These are phyloP conservation scores for Battus philenor DNA, from an alignment of 1,140 invertebrate genomes.

Conservation along the genomic window DNA sequence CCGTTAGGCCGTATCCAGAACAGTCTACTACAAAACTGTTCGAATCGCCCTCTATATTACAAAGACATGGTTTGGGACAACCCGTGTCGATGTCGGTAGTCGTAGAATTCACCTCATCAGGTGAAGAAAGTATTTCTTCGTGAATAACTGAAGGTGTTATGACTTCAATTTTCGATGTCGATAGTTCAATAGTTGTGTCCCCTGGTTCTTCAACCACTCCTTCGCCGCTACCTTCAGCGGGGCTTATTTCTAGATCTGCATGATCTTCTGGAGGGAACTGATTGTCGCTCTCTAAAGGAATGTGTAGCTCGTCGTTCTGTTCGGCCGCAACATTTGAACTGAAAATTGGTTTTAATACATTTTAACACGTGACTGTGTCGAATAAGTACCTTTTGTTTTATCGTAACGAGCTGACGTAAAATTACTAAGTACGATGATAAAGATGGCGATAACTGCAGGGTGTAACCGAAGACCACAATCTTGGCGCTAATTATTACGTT, in stretches of 20 bases:
- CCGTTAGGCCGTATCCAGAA: constrained; percentile 48
- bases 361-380: constrained; percentile 48
- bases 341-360: constrained; percentile 39
- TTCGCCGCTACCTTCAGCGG: constrained; percentile 49
- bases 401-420: constrained; percentile 60
- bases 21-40: constrained; percentile 53
- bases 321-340: constrained; percentile 29
- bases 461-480: constrained; percentile 31
- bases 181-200: constrained; percentile 29
- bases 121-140: constrained; percentile 22
- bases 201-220: constrained; percentile 33
- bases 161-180: constrained; percentile 35
- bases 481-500: too few species aligned
- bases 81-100: constrained; percentile 4
- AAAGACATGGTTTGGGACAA: constrained; percentile 56
- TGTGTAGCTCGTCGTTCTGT: constrained; percentile 52
- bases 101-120: constrained; percentile 15
- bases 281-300: constrained; percentile 54
- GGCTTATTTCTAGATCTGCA: constrained; percentile 29
- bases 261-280: constrained; percentile 51
- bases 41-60: constrained; percentile 44
- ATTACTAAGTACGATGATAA: constrained; percentile 61
- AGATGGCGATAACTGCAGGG: constrained; percentile 59
- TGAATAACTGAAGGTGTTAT: constrained; percentile 22
- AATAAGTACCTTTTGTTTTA: constrained; percentile 50